Evolutionary conservation across 2,797 vertebrate species (phyloP).

Genomic region (Lithobates pipiens): DNA sequence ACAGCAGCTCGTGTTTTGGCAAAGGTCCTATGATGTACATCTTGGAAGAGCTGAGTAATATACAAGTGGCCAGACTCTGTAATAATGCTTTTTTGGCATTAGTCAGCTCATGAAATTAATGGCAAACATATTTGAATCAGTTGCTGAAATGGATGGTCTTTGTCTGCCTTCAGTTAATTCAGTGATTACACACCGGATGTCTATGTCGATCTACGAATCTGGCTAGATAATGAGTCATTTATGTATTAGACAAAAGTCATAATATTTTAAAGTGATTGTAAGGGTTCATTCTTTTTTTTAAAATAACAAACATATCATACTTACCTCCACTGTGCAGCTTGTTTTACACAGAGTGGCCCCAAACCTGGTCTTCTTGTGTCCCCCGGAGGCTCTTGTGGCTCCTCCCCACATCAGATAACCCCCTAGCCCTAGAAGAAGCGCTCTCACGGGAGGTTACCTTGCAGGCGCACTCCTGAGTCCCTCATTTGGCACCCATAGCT

Average conservation of each 20-base stretch:
- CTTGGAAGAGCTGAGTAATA: constrained; percentile 32
- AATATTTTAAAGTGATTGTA: no score
- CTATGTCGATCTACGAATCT: constrained; percentile 33
- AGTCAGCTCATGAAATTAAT: constrained; percentile 42
- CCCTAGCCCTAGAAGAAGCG: no score
- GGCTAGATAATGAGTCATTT: constrained; percentile 53
- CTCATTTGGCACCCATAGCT: no score
- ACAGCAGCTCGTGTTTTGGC: not conserved
- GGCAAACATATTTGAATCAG: constrained; percentile 43
- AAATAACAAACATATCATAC: no score
- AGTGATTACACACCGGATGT: constrained; percentile 51
- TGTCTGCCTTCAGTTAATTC: constrained; percentile 35
- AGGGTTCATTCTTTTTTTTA: no score
- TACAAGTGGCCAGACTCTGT: constrained; percentile 1
- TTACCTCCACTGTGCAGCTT: no score
- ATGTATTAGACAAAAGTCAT: constrained; percentile 21
- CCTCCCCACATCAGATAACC: no score
- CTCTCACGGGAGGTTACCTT: no score
- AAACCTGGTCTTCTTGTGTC: no score
- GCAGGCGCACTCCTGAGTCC: no score
- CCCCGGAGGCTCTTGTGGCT: no score
- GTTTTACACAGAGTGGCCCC: no score
- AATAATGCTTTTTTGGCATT: constrained; percentile 44
- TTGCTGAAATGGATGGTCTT: constrained; percentile 22
- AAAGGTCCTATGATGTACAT: not conserved